Conservation (phyloP, 30 jellyfish, hydroid and myxozoan species). For the Euphysa ruthae region DNA sequence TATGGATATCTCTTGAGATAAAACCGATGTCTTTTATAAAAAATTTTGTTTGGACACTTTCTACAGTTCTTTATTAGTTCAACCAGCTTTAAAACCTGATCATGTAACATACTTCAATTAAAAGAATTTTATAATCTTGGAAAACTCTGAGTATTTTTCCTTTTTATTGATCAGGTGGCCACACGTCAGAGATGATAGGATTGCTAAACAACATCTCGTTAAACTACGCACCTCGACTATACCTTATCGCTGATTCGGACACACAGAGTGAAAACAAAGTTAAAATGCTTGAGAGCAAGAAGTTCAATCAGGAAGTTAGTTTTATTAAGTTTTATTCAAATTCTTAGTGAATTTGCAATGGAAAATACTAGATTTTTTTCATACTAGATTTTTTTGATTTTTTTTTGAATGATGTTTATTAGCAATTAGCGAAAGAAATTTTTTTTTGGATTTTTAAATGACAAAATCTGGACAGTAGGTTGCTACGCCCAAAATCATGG, state of each 20-base stretch:
- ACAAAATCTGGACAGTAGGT: no score
- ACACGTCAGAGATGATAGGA: slow-evolving; percentile 74
- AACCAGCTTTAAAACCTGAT: no score
- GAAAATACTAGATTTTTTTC: neutral
- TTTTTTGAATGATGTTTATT: neutral
- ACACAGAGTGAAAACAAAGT: slow-evolving; percentile 47
- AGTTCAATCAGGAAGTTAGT: neutral
- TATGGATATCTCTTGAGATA: no score
- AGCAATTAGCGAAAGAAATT: no score
- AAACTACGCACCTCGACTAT: slow-evolving; percentile 46
- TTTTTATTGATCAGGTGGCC: slow-evolving; percentile 65
- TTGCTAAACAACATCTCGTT: slow-evolving; percentile 41
- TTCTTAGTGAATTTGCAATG: neutral
- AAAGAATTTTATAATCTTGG: no score
- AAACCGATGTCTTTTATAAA: no score
- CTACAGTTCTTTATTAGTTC: no score
- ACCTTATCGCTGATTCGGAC: slow-evolving; percentile 61
- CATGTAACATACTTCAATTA: no score
- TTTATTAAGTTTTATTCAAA: neutral
- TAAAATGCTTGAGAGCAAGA: slow-evolving; percentile 28
- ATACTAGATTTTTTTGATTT: neutral
- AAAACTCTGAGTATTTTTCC: no score
- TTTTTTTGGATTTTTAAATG: no score
- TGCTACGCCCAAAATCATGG: no score
- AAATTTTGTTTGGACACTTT: no score